These are phyloP conservation scores for Parasteatoda tepidariorum DNA, from an alignment of 1,140 invertebrate genomes.

Conservation along the genomic window DNA sequence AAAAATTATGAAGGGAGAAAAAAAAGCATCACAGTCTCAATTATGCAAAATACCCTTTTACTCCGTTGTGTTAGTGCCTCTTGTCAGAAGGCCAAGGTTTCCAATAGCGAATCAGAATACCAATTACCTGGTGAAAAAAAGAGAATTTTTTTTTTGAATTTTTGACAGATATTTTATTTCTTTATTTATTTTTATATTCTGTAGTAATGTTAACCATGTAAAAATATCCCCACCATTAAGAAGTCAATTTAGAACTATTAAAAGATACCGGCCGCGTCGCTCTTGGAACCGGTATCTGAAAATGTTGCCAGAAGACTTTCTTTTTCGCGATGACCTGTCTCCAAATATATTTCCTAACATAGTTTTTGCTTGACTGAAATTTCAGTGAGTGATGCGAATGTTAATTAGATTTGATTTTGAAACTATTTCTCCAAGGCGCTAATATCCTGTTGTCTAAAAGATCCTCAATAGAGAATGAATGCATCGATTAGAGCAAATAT, in stretches of 20 bases:
- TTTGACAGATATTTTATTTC: constrained; percentile 12
- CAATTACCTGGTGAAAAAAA: constrained; percentile 43
- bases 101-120: constrained; percentile 28
- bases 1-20: no score
- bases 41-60: constrained; percentile 57
- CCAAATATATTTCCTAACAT: constrained; percentile 20
- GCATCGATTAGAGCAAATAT: no score
- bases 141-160: not conserved
- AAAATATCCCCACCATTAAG: constrained; percentile 50
- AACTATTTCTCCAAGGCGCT: no score
- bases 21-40: constrained; percentile 12
- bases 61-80: not conserved
- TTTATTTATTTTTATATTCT: not conserved
- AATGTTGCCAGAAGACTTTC: not conserved
- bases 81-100: constrained; percentile 12
- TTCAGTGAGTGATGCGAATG: not conserved
- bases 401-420: not conserved
- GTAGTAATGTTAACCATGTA: constrained; percentile 30
- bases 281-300: constrained; percentile 11
- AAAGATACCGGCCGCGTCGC: not conserved
- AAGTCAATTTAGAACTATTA: constrained; percentile 58
- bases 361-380: constrained; percentile 1
- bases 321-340: constrained; percentile 25
- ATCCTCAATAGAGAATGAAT: no score
- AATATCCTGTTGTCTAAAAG: no score